These are phyloP conservation scores for Drosophila tsacasi DNA, from an alignment of 1,140 invertebrate species.

Conservation along the genomic window DNA sequence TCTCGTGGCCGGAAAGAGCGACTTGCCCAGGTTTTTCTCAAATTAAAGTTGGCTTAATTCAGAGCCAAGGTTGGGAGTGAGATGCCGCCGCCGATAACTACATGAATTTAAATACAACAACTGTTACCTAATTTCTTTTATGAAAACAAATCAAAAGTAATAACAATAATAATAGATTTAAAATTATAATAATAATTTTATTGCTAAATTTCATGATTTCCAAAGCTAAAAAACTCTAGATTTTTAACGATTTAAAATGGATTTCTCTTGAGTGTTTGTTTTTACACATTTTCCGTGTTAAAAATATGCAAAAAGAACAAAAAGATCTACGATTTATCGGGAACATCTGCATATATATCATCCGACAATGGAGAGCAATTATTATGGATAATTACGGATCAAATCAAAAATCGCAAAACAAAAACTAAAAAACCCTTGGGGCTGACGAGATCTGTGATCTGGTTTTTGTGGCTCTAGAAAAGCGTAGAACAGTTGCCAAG, in stretches of 20 bases:
- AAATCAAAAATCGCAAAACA: slow-evolving; percentile 10
- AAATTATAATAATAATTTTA: neutral
- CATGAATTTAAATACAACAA: neutral
- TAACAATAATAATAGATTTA: neutral
- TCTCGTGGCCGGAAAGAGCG: slow-evolving; percentile 26
- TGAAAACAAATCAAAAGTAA: neutral
- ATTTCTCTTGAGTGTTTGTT: neutral
- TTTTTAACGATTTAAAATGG: neutral
- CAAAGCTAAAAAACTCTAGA: neutral
- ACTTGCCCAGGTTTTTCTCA: slow-evolving; percentile 38
- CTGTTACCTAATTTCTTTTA: neutral
- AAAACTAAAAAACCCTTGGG: slow-evolving; percentile 20
- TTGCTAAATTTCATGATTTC: neutral
- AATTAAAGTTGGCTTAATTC: slow-evolving; percentile 41
- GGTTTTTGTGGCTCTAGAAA: slow-evolving; percentile 29
- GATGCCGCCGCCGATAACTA: neutral
- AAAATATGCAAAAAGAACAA: slow-evolving; percentile 6
- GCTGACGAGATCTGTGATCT: slow-evolving; percentile 33
- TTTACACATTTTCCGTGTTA: neutral
- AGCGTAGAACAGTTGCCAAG: slow-evolving; percentile 41
- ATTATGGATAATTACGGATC: slow-evolving; percentile 21
- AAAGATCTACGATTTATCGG: slow-evolving; percentile 20
- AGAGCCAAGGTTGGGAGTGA: slow-evolving; percentile 1
- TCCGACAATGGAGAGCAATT: slow-evolving; percentile 41
- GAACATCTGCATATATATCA: slow-evolving; percentile 27